Base-by-base conservation (phyloP, 2,888 invertebrate species). In the Pyrgus malvae region DNA sequence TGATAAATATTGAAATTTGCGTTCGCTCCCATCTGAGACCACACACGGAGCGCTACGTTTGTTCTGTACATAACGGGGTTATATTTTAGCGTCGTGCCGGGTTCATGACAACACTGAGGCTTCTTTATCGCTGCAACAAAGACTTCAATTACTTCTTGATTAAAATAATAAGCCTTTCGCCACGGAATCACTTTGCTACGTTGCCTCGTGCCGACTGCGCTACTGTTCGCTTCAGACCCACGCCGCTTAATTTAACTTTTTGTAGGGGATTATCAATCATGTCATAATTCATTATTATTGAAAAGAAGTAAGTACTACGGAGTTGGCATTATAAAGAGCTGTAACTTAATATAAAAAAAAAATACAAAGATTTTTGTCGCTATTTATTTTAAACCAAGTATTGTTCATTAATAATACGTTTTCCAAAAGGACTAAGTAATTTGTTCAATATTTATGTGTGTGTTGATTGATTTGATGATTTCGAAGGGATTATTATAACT, bases 1-100 rank as follows among this genome's bases (percentile, higher is more conserved):
- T 76, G 78, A 80, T 85, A 84, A 85, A 82, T 78, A 83, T 83
- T 81, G 71, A 76, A 76, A 77, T 80, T 74, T 64, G 71, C 72
- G 63, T 68, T 69, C 72, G 68, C 72, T 72, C 70, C 69, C 69
- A 71, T 69, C 51, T 67, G 37, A 12, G 87, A 81, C 87, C 87
- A 83, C 87, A 87, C 86, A 83, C 78, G 59, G 61, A 51, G 81
- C 72, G 68, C 73, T 69, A 44, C 66, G 69, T 76, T 77, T 76
- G 74, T 62, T 60, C 67, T 58, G 63, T 61, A 46, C 59, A 62
- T 63, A 63, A 70, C 66, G 70, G 65, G 68, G 66, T 64, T 67
- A 71, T 77, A 75, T 76, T 78, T 80, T 77, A 78, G 74, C 74
- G 68, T 76, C 72, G 78, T 72, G 72, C 64, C 60, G 63, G 55